Conservation (phyloP, 2,888 invertebrate genomes). For the Cyclophora albipunctata region DNA sequence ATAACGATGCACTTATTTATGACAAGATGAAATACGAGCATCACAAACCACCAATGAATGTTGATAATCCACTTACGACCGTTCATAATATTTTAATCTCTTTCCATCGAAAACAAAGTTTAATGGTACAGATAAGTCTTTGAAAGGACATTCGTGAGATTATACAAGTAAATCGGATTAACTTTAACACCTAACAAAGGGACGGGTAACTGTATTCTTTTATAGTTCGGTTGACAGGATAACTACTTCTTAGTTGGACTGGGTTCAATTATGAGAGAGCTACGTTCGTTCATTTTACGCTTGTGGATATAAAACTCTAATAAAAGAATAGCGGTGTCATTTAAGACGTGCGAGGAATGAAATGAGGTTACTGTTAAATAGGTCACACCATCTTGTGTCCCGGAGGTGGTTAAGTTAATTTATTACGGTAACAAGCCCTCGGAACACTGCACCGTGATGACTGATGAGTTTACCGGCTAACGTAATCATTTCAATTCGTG, state of each 20-base stretch:
- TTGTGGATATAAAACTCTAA: background rate
- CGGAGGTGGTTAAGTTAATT: slow-evolving; percentile 34
- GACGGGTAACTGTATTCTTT: slow-evolving; percentile 17
- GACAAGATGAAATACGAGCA: no score
- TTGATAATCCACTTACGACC: no score
- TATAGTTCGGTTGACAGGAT: slow-evolving; percentile 19
- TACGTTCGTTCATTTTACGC: background rate
- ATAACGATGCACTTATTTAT: no score
- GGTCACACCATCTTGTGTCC: slow-evolving; percentile 35
- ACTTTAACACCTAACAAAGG: slow-evolving; percentile 39
- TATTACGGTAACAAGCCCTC: slow-evolving; percentile 32
- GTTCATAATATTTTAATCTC: no score
- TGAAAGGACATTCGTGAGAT: slow-evolving; percentile 35
- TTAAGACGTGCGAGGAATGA: slow-evolving; percentile 9
- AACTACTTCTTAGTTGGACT: slow-evolving; percentile 21
- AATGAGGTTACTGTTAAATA: slow-evolving; percentile 27
- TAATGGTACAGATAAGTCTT: background rate
- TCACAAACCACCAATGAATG: no score
- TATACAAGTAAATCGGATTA: slow-evolving; percentile 52
- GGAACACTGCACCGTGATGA: slow-evolving; percentile 24
- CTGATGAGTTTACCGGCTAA: slow-evolving; percentile 35
- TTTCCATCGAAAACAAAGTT: no score
- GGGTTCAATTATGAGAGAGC: slow-evolving; percentile 1
- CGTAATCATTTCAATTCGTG: slow-evolving; percentile 38
- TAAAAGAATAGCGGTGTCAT: background rate